Evolutionary conservation across 2,888 invertebrate genomes (phyloP), one percentile per base, ranked within the genome.

Genomic region (Pasiphila rectangulata): DNA sequence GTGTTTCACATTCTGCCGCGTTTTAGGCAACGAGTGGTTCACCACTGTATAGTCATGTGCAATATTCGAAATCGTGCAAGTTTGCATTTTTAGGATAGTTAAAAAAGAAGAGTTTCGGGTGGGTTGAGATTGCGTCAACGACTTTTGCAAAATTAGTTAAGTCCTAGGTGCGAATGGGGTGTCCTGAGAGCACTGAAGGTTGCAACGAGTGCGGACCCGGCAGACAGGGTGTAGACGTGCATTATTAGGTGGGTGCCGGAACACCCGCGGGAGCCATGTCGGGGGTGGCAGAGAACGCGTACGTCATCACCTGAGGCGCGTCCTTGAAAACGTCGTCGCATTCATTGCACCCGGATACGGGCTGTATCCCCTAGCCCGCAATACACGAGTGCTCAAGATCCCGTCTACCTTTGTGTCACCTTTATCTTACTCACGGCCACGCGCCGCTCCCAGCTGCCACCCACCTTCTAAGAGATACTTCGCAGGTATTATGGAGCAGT

Each of bases 191-290:
- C 69, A 79, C 81, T 83, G 80, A 85, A 86, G 83, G 83, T 79
- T 87, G 86, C 86, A 85, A 72, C 81, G 84, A 75, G 79, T 83
- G 84, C 84, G 83, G 84, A 79, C 81, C 75, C 75, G 79, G 87
- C 69, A 89, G 89, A 89, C 89, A 79, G 80, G 73, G 84, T 80
- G 86, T 83, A 89, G 89, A 89, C 89, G 84, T 89, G 89, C 89
- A 89, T 88, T 88, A 89, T 89, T 87, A 89, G 88, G 88, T 84
- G 87, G 87, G 87, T 84, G 85, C 83, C 81, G 84, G 79, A 83
- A 83, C 83, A 81, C 82, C 83, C 81, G 75, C 77, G 79, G 81
- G 79, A 74, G 77, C 64, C 61, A 64, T 66, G 72, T 64, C 61
- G 71, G 69, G 75, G 72, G 75, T 58, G 72, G 77, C 70, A 81